phyloP scores from a whole-genome alignment of 2,888 invertebrate species.

The Drosophila formosana region DNA sequence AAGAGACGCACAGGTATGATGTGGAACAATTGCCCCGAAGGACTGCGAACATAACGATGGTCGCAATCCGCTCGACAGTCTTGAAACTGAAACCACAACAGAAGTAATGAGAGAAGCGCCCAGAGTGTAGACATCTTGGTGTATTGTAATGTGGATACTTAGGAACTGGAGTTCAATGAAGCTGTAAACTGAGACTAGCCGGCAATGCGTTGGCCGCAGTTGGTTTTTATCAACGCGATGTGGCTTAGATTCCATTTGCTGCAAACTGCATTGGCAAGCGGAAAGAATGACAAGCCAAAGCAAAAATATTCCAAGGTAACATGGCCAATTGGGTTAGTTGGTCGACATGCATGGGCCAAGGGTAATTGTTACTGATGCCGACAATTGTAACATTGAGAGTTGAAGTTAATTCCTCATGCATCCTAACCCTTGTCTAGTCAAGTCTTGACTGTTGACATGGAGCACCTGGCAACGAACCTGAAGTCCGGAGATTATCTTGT shows the following conservation, averaged over 20 bases:
- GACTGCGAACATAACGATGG: slow-evolving; percentile 44
- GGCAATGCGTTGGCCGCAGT: slow-evolving; percentile 17
- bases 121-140: slow-evolving; percentile 43
- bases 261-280: slow-evolving; percentile 59
- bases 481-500: slow-evolving; percentile 46
- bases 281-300: slow-evolving; percentile 28
- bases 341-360: slow-evolving; percentile 30
- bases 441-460: slow-evolving; percentile 19
- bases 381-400: neutral
- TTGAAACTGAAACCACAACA: slow-evolving; percentile 10
- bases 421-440: neutral
- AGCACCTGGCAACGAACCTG: slow-evolving; percentile 21
- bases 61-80: slow-evolving; percentile 25
- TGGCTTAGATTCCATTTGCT: slow-evolving; percentile 19
- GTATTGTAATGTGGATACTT: slow-evolving; percentile 8
- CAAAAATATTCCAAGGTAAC: slow-evolving; percentile 48
- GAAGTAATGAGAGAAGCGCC: slow-evolving; percentile 26
- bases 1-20: slow-evolving; percentile 58
- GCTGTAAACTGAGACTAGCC: slow-evolving; percentile 61
- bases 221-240: slow-evolving; percentile 61
- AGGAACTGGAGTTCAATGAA: slow-evolving; percentile 29
- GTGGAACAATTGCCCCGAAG: slow-evolving; percentile 32
- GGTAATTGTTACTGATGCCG: slow-evolving; percentile 5
- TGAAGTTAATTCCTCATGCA: slow-evolving; percentile 1
- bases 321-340: slow-evolving; percentile 56